Evolutionary conservation across 2,797 vertebrate species (phyloP).

Genomic region (Hybognathus amarus): DNA sequence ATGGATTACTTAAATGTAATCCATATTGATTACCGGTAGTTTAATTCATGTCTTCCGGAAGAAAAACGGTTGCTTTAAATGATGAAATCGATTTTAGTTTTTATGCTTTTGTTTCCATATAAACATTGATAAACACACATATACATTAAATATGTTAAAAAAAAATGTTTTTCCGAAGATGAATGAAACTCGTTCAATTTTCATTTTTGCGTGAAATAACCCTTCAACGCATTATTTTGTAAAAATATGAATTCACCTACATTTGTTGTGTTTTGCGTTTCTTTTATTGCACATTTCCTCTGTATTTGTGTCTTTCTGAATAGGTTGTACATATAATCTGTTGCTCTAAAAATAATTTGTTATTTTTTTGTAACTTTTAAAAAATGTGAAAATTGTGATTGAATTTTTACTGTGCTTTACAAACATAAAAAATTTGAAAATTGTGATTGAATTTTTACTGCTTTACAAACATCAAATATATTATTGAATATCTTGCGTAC

Average conservation of each 20-base stretch:
- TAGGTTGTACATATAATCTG: background rate
- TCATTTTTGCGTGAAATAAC: background rate
- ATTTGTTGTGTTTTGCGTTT: background rate
- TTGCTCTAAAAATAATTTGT: background rate
- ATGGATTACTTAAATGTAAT: background rate
- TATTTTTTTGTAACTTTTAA: background rate
- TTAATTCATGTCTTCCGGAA: too few species aligned
- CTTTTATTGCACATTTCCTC: background rate
- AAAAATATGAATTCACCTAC: background rate
- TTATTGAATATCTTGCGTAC: background rate
- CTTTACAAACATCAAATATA: background rate
- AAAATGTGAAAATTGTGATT: background rate
- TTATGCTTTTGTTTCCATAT: background rate
- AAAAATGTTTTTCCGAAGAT: background rate
- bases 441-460: background rate
- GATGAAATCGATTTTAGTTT: background rate
- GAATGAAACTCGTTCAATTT: background rate
- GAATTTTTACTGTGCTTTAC: background rate
- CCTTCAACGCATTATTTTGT: background rate
- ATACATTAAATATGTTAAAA: background rate
- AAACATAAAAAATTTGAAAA: background rate
- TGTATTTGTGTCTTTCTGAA: background rate
- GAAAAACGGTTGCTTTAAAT: background rate
- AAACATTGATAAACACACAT: background rate
- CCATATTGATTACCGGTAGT: background rate